A percentile compares a stretch with the other conserved stretches of the same genome.
Conservation (phyloP, 92 coral and sea anemone genomes). For the Pocillopora meandrina region DNA sequence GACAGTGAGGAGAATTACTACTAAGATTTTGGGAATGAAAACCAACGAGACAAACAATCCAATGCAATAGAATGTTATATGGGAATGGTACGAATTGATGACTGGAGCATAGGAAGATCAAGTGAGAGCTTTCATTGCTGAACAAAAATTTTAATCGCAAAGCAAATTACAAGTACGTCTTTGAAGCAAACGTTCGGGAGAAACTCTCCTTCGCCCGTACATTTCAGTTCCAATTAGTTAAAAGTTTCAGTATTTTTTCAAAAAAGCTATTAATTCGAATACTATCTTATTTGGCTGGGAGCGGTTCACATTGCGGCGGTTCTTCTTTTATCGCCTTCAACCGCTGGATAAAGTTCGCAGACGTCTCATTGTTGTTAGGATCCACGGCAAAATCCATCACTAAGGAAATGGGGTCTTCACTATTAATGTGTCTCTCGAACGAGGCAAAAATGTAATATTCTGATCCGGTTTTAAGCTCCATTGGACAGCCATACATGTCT, state of each 20-base stretch:
- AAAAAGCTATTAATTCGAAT: neutral
- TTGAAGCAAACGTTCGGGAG: too few relatives aligned
- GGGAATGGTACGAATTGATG: too few relatives aligned
- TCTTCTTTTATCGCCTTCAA: slow-evolving; percentile 11
- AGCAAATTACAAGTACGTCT: too few relatives aligned
- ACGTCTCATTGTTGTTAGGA: slow-evolving; percentile 6
- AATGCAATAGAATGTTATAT: too few relatives aligned
- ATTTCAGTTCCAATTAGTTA: neutral
- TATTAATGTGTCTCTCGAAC: neutral
- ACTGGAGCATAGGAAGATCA: too few relatives aligned
- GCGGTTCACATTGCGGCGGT: slow-evolving; percentile 22
- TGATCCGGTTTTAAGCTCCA: slow-evolving; percentile 17
- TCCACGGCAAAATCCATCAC: slow-evolving; percentile 33
- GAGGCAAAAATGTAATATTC: slow-evolving; percentile 44
- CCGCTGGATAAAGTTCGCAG: slow-evolving; percentile 30
- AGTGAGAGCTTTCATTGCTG: too few relatives aligned
- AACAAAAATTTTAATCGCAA: too few relatives aligned
- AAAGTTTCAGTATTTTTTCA: neutral
- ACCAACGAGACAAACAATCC: too few relatives aligned
- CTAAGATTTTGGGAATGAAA: too few relatives aligned
- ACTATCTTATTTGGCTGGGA: slow-evolving; percentile 4
- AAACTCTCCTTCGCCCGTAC: too few relatives aligned
- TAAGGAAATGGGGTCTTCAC: neutral
- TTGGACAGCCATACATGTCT: slow-evolving; percentile 55
- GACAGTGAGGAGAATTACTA: too few relatives aligned